These are phyloP conservation scores for Procambarus virginalis DNA, from an alignment of 1,140 invertebrate species.

Conservation along the genomic window DNA sequence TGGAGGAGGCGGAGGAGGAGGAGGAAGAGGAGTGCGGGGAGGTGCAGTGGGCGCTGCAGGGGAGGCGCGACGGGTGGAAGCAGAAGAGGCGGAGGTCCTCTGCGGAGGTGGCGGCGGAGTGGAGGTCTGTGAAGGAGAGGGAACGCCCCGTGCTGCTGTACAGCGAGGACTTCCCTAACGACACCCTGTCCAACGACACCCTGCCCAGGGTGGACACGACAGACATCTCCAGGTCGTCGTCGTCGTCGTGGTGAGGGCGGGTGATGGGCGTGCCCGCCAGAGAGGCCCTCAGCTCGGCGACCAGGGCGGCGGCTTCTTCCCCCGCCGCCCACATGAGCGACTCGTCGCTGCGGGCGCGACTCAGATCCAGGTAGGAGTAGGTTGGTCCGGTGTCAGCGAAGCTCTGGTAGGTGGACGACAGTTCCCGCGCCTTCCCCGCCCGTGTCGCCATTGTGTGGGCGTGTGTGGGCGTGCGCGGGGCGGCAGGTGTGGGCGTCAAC, in stretches of 20 bases:
- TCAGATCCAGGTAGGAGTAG: conserved; percentile 64
- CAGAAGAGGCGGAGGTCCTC: conserved; percentile 47
- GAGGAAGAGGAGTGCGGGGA: conserved; percentile 10
- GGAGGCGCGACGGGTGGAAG: conserved; percentile 48
- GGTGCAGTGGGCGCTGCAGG: conserved; percentile 24
- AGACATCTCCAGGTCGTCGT: not conserved
- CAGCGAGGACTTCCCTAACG: conserved; percentile 42
- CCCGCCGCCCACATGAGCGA: conserved; percentile 66
- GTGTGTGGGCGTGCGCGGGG: not conserved
- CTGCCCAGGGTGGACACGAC: conserved; percentile 31
- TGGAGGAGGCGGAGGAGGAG: conserved; percentile 47
- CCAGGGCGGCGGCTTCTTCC: conserved; percentile 67
- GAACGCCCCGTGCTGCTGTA: conserved; percentile 37
- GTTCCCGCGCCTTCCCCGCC: conserved; percentile 50
- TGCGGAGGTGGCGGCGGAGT: conserved; percentile 58
- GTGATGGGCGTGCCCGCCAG: conserved; percentile 39
- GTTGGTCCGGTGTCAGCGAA: conserved; percentile 66
- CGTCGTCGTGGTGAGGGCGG: conserved; percentile 44
- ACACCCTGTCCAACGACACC: conserved; percentile 32
- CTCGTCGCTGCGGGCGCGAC: conserved; percentile 67
- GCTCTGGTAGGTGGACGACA: conserved; percentile 68
- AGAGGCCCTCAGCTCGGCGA: conserved; percentile 64
- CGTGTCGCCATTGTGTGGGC: conserved; percentile 49
- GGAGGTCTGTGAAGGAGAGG: conserved; percentile 66
- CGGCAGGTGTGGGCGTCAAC: not conserved